Evolutionary conservation across 2,797 vertebrate species (phyloP).

Genomic region (Decapterus maruadsi): DNA sequence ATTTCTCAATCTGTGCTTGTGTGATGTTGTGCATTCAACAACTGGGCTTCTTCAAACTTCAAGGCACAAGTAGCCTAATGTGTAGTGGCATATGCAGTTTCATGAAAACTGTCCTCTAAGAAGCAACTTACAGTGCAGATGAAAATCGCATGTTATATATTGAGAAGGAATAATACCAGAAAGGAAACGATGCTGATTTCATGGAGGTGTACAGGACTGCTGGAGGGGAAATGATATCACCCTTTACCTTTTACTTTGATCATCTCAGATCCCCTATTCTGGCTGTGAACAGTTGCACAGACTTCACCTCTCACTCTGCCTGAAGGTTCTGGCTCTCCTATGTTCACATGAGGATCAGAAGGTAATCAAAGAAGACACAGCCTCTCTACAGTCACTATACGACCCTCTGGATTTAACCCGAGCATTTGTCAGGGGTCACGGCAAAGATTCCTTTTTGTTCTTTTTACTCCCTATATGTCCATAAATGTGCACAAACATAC

Average conservation of each 20-base stretch:
- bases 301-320: slow-evolving; percentile 14
- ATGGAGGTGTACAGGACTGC: slow-evolving; percentile 1
- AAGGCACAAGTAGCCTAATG: background rate
- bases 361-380: slow-evolving; percentile 67
- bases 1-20: background rate
- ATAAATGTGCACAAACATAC: background rate
- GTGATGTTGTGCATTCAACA: slow-evolving; percentile 12
- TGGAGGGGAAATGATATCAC: slow-evolving; percentile 32
- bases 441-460: slow-evolving; percentile 5
- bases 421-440: slow-evolving; percentile 45
- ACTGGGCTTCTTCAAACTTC: background rate
- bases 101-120: background rate
- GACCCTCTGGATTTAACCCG: slow-evolving; percentile 55
- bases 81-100: background rate
- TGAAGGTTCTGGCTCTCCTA: slow-evolving; percentile 38
- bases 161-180: background rate
- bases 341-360: slow-evolving; percentile 60
- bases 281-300: slow-evolving; percentile 12
- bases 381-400: slow-evolving; percentile 49
- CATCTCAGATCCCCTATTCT: slow-evolving; percentile 10
- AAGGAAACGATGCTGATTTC: background rate
- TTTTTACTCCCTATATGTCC: background rate
- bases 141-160: slow-evolving; percentile 1
- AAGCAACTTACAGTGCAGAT: background rate
- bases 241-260: slow-evolving; percentile 50